A percentile compares a stretch with the other conserved stretches of the same genome.
These are phyloP conservation scores for Leptothorax acervorum DNA, from an alignment of 2,888 invertebrate genomes.

Conservation along the genomic window DNA sequence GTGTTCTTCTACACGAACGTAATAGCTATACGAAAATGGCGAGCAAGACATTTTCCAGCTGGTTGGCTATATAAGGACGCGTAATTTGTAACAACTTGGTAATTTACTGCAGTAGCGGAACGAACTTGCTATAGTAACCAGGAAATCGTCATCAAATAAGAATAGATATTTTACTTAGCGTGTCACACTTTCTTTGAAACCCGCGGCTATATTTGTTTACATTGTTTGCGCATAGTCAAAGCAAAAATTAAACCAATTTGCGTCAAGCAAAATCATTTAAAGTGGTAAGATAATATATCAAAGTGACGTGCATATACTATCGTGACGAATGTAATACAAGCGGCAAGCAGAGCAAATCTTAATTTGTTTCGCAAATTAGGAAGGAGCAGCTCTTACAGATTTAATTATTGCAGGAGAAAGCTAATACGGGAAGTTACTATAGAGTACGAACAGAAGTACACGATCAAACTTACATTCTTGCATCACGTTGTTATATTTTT, in stretches of 20 bases:
- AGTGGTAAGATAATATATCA: constrained; percentile 23
- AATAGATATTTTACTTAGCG: neutral
- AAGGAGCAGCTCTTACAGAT: constrained; percentile 49
- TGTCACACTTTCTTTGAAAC: neutral
- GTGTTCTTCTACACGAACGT: constrained; percentile 52
- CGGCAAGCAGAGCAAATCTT: constrained; percentile 36
- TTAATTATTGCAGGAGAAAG: constrained; percentile 78
- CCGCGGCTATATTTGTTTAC: neutral
- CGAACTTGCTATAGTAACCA: constrained; percentile 62
- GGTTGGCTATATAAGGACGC: constrained; percentile 62
- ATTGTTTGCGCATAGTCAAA: neutral
- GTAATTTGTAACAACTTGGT: constrained; percentile 75
- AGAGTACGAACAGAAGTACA: constrained; percentile 65
- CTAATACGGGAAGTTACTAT: constrained; percentile 69
- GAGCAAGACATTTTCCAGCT: constrained; percentile 58
- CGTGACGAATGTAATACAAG: constrained; percentile 23
- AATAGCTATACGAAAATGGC: constrained; percentile 59
- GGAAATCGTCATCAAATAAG: constrained; percentile 64
- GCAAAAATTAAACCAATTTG: constrained; percentile 15
- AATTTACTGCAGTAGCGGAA: constrained; percentile 64
- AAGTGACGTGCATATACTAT: constrained; percentile 15
- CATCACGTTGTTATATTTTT: constrained; percentile 61
- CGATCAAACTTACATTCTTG: constrained; percentile 60
- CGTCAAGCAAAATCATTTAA: constrained; percentile 17
- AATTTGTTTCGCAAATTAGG: constrained; percentile 64